phyloP scores from a whole-genome alignment of 2,113 vertebrate genomes.

The Pongo pygmaeus region DNA sequence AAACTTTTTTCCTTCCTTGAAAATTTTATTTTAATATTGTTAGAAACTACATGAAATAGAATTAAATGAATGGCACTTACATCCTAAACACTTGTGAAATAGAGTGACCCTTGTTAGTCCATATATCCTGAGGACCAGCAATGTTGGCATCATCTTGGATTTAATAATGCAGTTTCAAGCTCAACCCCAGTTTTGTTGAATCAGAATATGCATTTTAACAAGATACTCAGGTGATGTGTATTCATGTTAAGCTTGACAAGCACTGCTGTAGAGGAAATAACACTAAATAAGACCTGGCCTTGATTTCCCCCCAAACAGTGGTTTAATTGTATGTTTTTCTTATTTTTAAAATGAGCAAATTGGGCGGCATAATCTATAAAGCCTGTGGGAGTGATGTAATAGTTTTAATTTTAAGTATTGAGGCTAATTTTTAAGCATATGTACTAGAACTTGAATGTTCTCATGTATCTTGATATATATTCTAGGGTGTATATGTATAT shows the following conservation, averaged over 20 bases:
- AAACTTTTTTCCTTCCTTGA: background rate
- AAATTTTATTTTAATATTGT: background rate
- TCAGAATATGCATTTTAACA: constrained; percentile 6
- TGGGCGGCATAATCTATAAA: background rate
- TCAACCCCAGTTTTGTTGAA: background rate
- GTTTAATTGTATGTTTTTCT: background rate
- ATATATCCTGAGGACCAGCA: background rate
- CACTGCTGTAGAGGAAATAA: background rate
- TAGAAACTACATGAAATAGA: constrained; percentile 38
- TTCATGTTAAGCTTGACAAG: constrained; percentile 4
- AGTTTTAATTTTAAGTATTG: constrained; percentile 32
- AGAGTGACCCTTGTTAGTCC: background rate
- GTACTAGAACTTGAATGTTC: background rate
- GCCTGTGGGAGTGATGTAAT: background rate
- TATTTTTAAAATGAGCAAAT: constrained; percentile 11
- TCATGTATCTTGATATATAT: background rate
- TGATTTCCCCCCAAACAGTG: background rate
- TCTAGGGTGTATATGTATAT: background rate
- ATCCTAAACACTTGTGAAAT: background rate
- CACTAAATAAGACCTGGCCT: background rate
- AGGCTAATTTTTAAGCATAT: constrained; percentile 7
- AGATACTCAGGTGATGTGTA: background rate
- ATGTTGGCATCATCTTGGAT: background rate
- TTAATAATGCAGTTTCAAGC: background rate
- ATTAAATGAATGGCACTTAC: background rate